Evolutionary conservation across 2,797 vertebrate species (phyloP), one percentile per base, ranked within the genome.

Genomic region (Hydrocynus forskahlii): DNA sequence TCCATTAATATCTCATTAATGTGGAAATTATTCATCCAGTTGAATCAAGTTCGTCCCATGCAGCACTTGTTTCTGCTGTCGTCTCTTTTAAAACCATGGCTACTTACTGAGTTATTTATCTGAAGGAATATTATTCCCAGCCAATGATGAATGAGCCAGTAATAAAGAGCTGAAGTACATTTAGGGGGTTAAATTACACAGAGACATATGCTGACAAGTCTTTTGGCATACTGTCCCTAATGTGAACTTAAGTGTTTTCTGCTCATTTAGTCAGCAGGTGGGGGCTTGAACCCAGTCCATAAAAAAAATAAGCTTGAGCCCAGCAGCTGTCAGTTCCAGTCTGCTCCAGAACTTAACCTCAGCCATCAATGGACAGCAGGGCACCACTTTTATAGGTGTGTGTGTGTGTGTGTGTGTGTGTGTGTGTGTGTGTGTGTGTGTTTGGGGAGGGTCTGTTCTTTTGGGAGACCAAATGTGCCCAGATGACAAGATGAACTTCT

Each of bases 241-340:
- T 50, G 40, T 55, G 21, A 57, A 9, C 43, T 25, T 19, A 40
- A 75, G 66, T 43, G 64, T 64, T 60, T 69, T 76, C 66, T 66
- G 52, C 54, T 75, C 25, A 75, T 81, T 77, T 8, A 4, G 16
- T 69, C n/a, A 74, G 69, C 57, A 82, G 70, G 70, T 55, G 70
- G 60, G 57, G 64, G 35, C 71, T 64, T 80, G 43, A 62, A 68
- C 45, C 71, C 50, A 48, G 52, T 62, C 29, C 57, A 55, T 78
- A 38, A 75, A 40, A 35, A 25, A 16, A 35, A 35, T 35, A 2
- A n/a, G 64, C n/a, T 50, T 13, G 23, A 70, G 52, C 74, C 67
- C 55, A 5, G 68, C 87, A 86, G 80, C 87, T 86, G 84, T 77
- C 76, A 13, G 21, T 59, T 35, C 35, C 35, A 5, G 2, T 60